Evolutionary conservation across 2,797 vertebrate genomes (phyloP), one percentile per base, ranked within the genome.

Genomic region (Euthynnus affinis): DNA sequence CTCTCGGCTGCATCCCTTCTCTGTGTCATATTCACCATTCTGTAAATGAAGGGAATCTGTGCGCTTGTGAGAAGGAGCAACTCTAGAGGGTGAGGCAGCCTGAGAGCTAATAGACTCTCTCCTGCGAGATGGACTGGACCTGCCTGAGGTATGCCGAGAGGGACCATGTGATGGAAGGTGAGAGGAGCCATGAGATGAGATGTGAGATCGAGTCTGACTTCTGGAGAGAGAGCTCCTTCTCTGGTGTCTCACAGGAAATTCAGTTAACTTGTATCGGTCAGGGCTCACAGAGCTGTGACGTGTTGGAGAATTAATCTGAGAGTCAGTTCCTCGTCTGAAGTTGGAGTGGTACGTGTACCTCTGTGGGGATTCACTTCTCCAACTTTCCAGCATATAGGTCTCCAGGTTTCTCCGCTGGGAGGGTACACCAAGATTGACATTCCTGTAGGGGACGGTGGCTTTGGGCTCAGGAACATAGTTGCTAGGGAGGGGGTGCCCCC

Each of bases 351-450:
- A 92, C 0, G 95, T 93, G 86, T 95, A 93, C 48, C 95, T 94
- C 78, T 95, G 93, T 1, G 96, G 96, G n/a, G 95, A 96, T 74
- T 95, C 94, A 56, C 95, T 95, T 46, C 94, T 95, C 87, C 90
- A 93, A 17, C 63, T 71, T 27, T 93, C 93, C 46, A 88, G 90
- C 18, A 83, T 77, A 14, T 89, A 93, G 0, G 93, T 92, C 3
- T 94, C 94, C 1, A 22, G 48, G 75, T 76, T 95, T 69, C 96
- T 92, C 81, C 95, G 91, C 49, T 93, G 88, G 18, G 96, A 96
- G 0, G 95, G 95, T 27, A 96, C 52, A 8, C 96, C 95, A 0
- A 96, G 93, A 74, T 94, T 95, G 12, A 94, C 82, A 27, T 93
- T 96, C 81, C 96, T 90, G 82, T 91, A 96, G 3, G 95, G 96